Evolutionary conservation across 2,797 vertebrate species (phyloP), one percentile per base, ranked within the genome.

Genomic region (Gouania willdenowi): DNA sequence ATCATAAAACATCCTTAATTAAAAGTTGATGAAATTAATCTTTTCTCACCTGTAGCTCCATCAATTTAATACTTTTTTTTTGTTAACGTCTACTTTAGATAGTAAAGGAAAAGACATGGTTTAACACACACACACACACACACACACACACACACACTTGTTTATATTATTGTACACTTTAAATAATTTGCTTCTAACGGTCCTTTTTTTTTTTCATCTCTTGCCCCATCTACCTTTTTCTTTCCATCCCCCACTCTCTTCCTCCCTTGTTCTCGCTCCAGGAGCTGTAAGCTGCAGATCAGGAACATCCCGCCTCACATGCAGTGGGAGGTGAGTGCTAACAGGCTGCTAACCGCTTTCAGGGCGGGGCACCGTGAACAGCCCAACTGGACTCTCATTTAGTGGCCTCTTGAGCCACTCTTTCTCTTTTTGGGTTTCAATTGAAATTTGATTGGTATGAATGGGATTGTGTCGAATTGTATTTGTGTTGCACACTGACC

Each of bases 291-390:
- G 75, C 88, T 96, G 81, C 94, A 95, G 90, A 92, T 96, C 84
- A 89, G 94, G 86, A 96, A 96, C 82, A 96, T 96, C 82, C 94
- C 93, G 30, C 94, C 94, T 85, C 93, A 96, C 75, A 92, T 95
- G 89, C 93, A 95, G 77, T 96, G 94, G 94, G 93, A 96, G 92
- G 94, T 95, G 90, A 88, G 92, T 87, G 57, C 62, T 69, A 64
- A 74, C 71, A 33, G 63, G 56, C 57, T 60, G 65, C 63, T 75
- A 55, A 71, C 60, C 29, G 51, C 60, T 71, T 66, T 44, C 46
- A 71, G 66, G 79, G 74, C 7, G 53, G 64, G 66, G 58, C 55
- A 52, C 39, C 29, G 35, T 52, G 17, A 54, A 51, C 37, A 59
- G 26, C 46, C 51, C 42, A 35, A 66, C 47, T 37, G 44, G 63